Evolutionary conservation across 2,797 vertebrate species (phyloP), one percentile per base, ranked within the genome.

Genomic region (Pogoniulus pusillus): DNA sequence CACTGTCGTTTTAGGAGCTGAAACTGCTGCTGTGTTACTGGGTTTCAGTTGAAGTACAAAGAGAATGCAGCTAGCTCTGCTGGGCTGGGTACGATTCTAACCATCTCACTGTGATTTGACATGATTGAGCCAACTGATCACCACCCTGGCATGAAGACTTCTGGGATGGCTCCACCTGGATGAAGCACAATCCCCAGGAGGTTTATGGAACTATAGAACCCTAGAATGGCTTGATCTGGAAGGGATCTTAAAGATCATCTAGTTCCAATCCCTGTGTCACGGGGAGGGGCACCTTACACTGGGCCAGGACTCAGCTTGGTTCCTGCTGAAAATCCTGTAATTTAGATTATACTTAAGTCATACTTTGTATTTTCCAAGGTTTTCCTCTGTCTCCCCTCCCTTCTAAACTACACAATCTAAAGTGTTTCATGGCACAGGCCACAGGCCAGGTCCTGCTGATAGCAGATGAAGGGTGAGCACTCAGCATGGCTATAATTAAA

Each of bases 401-500:
- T 1, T 12, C 0, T 5, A 4, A 13, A 29, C 63, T 14, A 23
- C 14, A 27, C n/a, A 5, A 32, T 1, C 27, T 12, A 3, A n/a
- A 66, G 30, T 1, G 26, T n/a, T 45, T 26, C 73, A 10, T 0
- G 16, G n/a, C 45, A 3, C 0, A 3, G 32, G 6, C 29, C 35
- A 4, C 32, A 19, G 4, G 1, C 12, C n/a, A 51, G 30, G 27
- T 20, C 29, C 54, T 45, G 55, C 30, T 5, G 66, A 24, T 2
- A 5, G 30, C 87, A 57, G 20, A 4, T 1, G 3, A 30, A 30
- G 37, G 64, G 53, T 23, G 60, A 78, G 80, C 1, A 0, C 68
- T 63, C 45, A 26, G 34, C n/a, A 22, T 9, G 0, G 51, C 65
- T 37, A 16, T 35, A 39, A 3, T 43, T 37, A 12, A 47, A 90